Base-by-base conservation (phyloP, 2,888 invertebrate species). In the Colostygia pectinataria region DNA sequence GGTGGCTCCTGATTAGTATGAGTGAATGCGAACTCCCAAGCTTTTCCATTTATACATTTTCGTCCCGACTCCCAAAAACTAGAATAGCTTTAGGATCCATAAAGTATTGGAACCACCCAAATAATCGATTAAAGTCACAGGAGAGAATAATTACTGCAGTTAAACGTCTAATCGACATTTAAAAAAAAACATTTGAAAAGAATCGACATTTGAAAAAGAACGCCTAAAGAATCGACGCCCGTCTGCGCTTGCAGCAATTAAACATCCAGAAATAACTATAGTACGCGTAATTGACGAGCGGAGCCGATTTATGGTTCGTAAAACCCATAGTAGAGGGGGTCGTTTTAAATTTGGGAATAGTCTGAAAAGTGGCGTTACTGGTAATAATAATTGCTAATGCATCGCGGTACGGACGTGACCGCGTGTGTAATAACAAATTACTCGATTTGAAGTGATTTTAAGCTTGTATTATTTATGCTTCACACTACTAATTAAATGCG, bases 181-280 rank as follows among this genome's bases (percentile, higher is more conserved):
- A 52, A 57, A 70, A 46, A 59, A 59, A n/a, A n/a, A n/a, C n/a
- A n/a, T n/a, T n/a, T n/a, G n/a, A n/a, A n/a, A n/a, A 67, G 28
- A 23, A 59, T 55, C 58, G 45, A 47, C 47, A 43, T 59, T 59
- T 53, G 57, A 54, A 60, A 59, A 59, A 71, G 69, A 72, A 67
- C 69, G 65, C 71, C 67, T 57, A 56, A 57, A 60, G 53, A 60
- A 57, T 56, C 58, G 55, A 56, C 55, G 56, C 48, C 55, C 53
- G 60, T 56, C 57, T 71, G 77, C 78, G 81, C 79, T 69, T 71
- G 78, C 77, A 68, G 81, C 77, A 84, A 86, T 87, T 85, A 86
- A 84, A 82, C 73, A 65, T 76, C 78, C 85, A 68, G 68, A 85
- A 86, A 87, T 87, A 86, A 23, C 36, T 29, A 12, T 71, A 70